These are phyloP conservation scores for Amblyjoppa proteus DNA, from an alignment of 2,888 invertebrate genomes.

Conservation along the genomic window DNA sequence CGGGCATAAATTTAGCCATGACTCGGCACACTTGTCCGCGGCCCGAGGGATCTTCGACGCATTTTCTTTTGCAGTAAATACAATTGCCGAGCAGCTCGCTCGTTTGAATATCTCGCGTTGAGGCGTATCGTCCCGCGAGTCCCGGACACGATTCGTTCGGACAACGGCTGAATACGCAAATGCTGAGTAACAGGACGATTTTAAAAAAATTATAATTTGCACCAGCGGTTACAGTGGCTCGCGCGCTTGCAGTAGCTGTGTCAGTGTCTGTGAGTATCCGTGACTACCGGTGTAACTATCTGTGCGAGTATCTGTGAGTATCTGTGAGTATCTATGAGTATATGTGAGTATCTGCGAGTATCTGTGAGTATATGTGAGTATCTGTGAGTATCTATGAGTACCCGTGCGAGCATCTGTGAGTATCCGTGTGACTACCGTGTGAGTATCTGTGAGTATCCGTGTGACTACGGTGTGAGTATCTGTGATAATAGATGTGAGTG, in stretches of 20 bases:
- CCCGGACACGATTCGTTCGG: constrained; percentile 48
- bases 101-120: constrained; percentile 15
- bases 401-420: no score
- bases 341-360: no score
- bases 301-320: no score
- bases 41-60: constrained; percentile 45
- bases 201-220: neutral
- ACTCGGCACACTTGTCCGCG: constrained; percentile 43
- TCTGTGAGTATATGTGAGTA: no score
- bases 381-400: no score
- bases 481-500: neutral
- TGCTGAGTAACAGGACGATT: constrained; percentile 1
- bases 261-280: no score
- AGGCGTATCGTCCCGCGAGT: constrained; percentile 26
- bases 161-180: constrained; percentile 48
- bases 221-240: neutral
- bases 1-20: constrained; percentile 48
- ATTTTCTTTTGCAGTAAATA: constrained; percentile 43
- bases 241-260: neutral
- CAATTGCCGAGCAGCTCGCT: constrained; percentile 11
- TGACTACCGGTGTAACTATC: no score
- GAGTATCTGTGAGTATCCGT: no score
- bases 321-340: no score
- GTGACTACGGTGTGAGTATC: no score
- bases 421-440: no score